phyloP scores from a whole-genome alignment of 2,888 invertebrate genomes.

The Acanthosepion lycidas region DNA sequence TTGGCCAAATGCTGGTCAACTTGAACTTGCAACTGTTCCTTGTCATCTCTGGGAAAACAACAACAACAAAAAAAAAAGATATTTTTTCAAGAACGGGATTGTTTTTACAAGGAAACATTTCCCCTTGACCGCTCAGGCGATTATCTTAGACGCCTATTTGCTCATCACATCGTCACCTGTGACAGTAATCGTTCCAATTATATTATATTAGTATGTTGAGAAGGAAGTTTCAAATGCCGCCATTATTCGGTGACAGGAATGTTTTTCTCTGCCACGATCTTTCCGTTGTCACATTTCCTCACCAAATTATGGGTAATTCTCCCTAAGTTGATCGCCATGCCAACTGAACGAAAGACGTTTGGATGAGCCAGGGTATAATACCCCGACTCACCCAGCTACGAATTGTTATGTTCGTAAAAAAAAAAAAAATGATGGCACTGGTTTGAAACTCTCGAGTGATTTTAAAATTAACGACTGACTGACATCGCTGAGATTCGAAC shows the following conservation, averaged over 20 bases:
- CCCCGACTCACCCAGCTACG: background rate
- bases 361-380: background rate
- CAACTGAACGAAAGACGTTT: background rate
- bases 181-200: background rate
- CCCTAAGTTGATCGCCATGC: background rate
- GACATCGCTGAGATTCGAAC: no score
- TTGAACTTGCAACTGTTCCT: background rate
- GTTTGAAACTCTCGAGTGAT: no score
- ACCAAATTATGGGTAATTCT: slow-evolving; percentile 1
- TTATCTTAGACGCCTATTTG: slow-evolving; percentile 33
- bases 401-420: background rate
- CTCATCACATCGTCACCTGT: background rate
- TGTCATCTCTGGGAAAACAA: background rate
- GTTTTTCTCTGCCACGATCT: background rate
- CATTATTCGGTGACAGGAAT: background rate
- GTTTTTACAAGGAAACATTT: background rate
- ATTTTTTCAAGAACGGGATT: background rate
- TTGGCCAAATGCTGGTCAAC: background rate
- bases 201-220: background rate
- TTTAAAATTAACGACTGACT: no score
- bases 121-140: background rate
- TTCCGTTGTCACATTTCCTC: background rate
- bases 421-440: no score
- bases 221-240: background rate
- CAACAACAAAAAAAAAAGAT: no score